Evolutionary conservation across 2,113 vertebrate genomes (phyloP).

Genomic region (Crotalus viridis): DNA sequence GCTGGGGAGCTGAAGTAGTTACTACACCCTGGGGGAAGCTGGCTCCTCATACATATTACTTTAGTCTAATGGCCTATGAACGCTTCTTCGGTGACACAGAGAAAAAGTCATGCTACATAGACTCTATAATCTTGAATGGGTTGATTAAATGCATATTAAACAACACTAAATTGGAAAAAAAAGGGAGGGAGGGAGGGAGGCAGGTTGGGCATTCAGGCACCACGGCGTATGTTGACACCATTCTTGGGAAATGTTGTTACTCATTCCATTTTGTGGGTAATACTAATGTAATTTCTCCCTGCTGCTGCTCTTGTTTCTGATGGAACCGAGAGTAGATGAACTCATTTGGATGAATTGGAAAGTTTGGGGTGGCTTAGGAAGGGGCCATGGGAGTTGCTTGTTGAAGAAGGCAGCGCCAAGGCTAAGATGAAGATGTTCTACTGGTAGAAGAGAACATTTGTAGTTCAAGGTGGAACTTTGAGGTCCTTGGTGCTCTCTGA

Average conservation of each 20-base stretch:
- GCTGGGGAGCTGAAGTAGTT: slow-evolving; percentile 85
- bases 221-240: slow-evolving; percentile 74
- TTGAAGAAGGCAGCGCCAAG: neutral
- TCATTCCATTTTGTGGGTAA: slow-evolving; percentile 67
- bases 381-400: neutral
- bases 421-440: neutral
- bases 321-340: slow-evolving; percentile 46
- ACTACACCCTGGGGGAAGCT: slow-evolving; percentile 84
- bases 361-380: slow-evolving; percentile 4
- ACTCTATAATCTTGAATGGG: slow-evolving; percentile 82
- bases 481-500: neutral
- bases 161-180: slow-evolving; percentile 79
- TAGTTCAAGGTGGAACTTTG: neutral
- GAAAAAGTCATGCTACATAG: slow-evolving; percentile 82
- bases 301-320: slow-evolving; percentile 26
- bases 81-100: slow-evolving; percentile 66
- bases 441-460: neutral
- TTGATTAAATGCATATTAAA: slow-evolving; percentile 93
- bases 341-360: rapidly evolving
- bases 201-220: slow-evolving; percentile 52
- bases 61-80: slow-evolving; percentile 81
- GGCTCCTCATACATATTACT: slow-evolving; percentile 84
- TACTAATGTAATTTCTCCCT: slow-evolving; percentile 48
- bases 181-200: neutral
- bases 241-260: slow-evolving; percentile 67